Conservation (phyloP, 1,140 invertebrate species). For the Parapsyche elsis region DNA sequence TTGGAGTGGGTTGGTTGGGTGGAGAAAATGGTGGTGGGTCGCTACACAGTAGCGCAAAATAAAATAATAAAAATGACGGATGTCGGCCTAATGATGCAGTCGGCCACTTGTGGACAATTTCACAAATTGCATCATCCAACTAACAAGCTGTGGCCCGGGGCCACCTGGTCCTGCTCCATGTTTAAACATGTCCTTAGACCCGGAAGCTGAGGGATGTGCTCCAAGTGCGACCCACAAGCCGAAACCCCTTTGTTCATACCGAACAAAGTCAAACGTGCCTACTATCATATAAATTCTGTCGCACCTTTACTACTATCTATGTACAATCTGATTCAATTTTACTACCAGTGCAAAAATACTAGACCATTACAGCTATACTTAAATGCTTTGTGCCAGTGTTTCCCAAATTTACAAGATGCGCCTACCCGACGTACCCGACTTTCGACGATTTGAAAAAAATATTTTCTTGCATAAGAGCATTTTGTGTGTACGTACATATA, state of each 20-base stretch:
- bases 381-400: too few species aligned
- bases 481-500: too few species aligned
- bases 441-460: too few species aligned
- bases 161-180: slow-evolving; percentile 33
- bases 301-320: too few species aligned
- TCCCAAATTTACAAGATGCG: too few species aligned
- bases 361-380: too few species aligned
- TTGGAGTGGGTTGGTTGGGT: too few species aligned
- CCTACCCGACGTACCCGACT: too few species aligned
- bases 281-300: too few species aligned
- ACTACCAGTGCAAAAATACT: too few species aligned
- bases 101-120: slow-evolving; percentile 51
- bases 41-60: neutral
- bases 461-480: too few species aligned
- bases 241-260: neutral
- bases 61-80: slow-evolving; percentile 18
- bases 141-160: slow-evolving; percentile 51
- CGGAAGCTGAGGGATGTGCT: slow-evolving; percentile 28
- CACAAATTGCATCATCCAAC: slow-evolving; percentile 54
- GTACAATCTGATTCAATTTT: too few species aligned
- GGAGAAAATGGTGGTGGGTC: neutral
- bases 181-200: slow-evolving; percentile 44
- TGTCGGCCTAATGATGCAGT: slow-evolving; percentile 46
- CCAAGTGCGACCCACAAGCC: neutral
- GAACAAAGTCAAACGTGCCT: neutral